Conservation (phyloP, 2,797 vertebrate species). For the Buphagus erythrorhynchus region DNA sequence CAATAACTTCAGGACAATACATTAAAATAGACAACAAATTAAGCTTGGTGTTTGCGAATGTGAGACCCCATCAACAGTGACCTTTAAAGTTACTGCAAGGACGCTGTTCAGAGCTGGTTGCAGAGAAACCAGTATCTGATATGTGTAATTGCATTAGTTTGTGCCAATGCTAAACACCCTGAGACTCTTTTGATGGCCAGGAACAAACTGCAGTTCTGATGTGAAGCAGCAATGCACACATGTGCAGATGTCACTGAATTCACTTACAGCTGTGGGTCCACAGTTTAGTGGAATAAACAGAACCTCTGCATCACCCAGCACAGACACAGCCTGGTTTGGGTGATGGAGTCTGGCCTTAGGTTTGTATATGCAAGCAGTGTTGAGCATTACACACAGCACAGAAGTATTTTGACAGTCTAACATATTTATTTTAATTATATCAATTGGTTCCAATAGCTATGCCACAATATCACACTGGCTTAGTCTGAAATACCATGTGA, state of each 20-base stretch:
- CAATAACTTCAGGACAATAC: constrained; percentile 42
- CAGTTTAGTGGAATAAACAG: neutral
- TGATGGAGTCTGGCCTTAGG: neutral
- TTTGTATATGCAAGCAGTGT: neutral
- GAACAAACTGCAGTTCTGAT: neutral
- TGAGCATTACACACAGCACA: neutral
- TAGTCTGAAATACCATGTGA: neutral
- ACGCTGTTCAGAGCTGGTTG: neutral
- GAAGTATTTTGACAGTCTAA: neutral
- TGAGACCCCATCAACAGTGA: constrained; percentile 10
- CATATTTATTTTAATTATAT: neutral
- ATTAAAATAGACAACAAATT: constrained; percentile 60
- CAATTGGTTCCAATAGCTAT: neutral
- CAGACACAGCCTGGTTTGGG: neutral
- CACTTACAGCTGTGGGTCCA: neutral
- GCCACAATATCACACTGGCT: neutral
- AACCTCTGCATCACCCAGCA: neutral
- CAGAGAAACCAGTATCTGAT: neutral
- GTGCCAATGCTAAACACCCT: neutral
- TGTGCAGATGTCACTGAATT: neutral
- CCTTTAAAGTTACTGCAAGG: constrained; percentile 44
- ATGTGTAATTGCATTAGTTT: neutral
- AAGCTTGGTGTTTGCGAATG: neutral
- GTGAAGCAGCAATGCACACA: neutral
- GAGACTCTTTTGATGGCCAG: neutral